These are phyloP conservation scores for Drosophila parabipectinata DNA, from an alignment of 1,140 invertebrate genomes.

Conservation along the genomic window DNA sequence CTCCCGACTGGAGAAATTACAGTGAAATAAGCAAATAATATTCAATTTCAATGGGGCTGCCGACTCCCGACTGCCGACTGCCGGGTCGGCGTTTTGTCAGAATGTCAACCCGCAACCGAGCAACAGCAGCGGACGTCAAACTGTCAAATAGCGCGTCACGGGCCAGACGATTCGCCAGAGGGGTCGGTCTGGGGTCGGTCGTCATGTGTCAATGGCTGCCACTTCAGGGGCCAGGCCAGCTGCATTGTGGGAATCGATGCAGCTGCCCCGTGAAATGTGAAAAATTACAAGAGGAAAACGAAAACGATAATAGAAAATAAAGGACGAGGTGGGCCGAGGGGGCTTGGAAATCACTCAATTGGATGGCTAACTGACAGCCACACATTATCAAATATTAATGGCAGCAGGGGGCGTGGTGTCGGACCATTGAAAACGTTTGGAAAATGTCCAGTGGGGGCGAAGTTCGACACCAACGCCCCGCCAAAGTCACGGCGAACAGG, in stretches of 20 bases:
- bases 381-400: conserved; percentile 82
- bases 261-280: conserved; percentile 58
- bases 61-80: background rate
- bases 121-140: conserved; percentile 61
- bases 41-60: conserved; percentile 64
- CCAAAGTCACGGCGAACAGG: conserved; percentile 42
- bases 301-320: conserved; percentile 42
- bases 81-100: conserved; percentile 62
- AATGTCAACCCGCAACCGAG: conserved; percentile 64
- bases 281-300: conserved; percentile 54
- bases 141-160: conserved; percentile 50
- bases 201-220: conserved; percentile 52
- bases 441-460: conserved; percentile 27
- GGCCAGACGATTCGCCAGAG: conserved; percentile 30
- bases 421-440: conserved; percentile 74
- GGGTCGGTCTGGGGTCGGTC: background rate
- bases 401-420: conserved; percentile 7
- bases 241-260: conserved; percentile 60
- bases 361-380: conserved; percentile 75
- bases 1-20: conserved; percentile 42
- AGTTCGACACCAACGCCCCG: conserved; percentile 76
- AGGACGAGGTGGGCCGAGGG: conserved; percentile 22
- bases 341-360: conserved; percentile 76
- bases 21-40: conserved; percentile 67
- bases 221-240: conserved; percentile 31